Conservation (phyloP, 2,113 vertebrate genomes). For the Halcyon senegalensis region DNA sequence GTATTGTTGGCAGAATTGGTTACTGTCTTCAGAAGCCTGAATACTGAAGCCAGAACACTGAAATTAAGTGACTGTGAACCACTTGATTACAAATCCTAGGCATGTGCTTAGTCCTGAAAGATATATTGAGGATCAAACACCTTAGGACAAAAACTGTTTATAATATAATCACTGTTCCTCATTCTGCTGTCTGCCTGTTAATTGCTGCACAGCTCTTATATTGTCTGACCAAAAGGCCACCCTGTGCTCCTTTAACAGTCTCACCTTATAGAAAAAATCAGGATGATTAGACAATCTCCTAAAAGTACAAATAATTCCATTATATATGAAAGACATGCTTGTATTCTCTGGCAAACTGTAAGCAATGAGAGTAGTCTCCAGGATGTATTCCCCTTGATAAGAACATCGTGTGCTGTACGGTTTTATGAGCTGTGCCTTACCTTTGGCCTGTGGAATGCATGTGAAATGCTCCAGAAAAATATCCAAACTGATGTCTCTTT, state of each 20-base stretch:
- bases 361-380: background rate
- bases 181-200: slow-evolving; percentile 10
- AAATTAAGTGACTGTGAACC: background rate
- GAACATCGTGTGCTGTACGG: background rate
- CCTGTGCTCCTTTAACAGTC: background rate
- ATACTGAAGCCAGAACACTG: background rate
- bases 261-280: background rate
- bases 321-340: background rate
- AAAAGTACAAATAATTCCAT: background rate
- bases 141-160: slow-evolving; percentile 19
- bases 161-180: background rate
- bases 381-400: background rate
- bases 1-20: background rate
- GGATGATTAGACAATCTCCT: background rate
- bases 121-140: slow-evolving; percentile 1
- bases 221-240: background rate
- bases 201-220: background rate
- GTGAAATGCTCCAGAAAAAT: slow-evolving; percentile 10
- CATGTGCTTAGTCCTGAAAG: background rate
- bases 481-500: background rate
- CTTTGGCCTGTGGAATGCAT: slow-evolving; percentile 12
- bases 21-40: background rate
- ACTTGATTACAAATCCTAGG: background rate
- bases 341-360: background rate
- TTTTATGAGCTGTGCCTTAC: slow-evolving; percentile 30